Evolutionary conservation across 1,140 invertebrate species (phyloP), one percentile per base, ranked within the genome.

Genomic region (Zeugodacus cucurbitae): DNA sequence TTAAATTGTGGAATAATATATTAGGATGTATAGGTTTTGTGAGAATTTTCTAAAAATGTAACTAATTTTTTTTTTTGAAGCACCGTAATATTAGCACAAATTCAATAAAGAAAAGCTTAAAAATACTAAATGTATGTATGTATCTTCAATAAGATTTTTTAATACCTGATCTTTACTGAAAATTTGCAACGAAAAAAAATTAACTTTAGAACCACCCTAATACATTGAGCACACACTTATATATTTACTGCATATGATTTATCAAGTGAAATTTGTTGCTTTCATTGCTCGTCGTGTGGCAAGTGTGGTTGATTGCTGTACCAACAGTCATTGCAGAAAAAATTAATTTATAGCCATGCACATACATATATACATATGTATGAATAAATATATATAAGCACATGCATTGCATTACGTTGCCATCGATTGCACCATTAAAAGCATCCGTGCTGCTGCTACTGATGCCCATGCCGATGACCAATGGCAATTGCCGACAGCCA

Each of bases 391-490:
- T 62, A 62, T 26, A 22, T 62, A 26, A 8, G 17, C 8, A 22
- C 57, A 58, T n/a, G 4, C 32, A 37, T 41, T 20, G 34, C 20
- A 74, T 22, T 41, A 37, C 20, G n/a, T 20, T 37, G 67, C 34
- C 74, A 82, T 48, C 41, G 74, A 82, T 48, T 82, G 37, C 41
- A 44, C 74, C 29, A 82, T 82, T 82, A 82, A 82, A 44, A 54
- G n/a, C 74, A 82, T 48, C 41, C 41, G 74, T 34, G 74, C n/a
- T 82, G 41, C 11, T 34, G 26, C 29, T 34, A 11, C 29, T 29
- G 29, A 67, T 32, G 26, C 10, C 62, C 62, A 82, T 48, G 41
- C 41, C 64, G 26, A 34, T 70, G 32, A 70, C 64, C 64, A 70
- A 32, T 37, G 32, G 64, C 64, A 70, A 34, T 70, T 32, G 64